Evolutionary conservation across 2,888 invertebrate species (phyloP), one percentile per base, ranked within the genome.

Genomic region (Panopea generosa): DNA sequence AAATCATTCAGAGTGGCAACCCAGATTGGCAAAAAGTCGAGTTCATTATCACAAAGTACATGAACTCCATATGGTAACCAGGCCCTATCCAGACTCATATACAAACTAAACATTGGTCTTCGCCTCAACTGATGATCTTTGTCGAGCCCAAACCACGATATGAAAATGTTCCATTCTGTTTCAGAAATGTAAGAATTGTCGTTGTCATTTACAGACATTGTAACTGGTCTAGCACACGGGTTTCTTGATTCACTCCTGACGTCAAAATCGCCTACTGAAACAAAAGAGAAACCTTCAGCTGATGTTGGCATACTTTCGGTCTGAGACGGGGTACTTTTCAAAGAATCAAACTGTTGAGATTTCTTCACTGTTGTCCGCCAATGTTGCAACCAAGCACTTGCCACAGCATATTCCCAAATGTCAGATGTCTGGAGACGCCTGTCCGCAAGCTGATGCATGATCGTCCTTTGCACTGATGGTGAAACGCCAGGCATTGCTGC

Each of bases 161-260:
- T 62, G n/a, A 85, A 63, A 9, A 82, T 72, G 38, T 82, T 83
- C 87, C 86, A 87, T 22, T 76, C 74, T 18, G 83, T 77, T 66
- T 87, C 86, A 20, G 78, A 77, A 9, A 87, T 43, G 55, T 83
- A 87, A 6, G 74, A 75, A 45, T 87, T 87, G 29, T 85, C 75
- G 2, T 50, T 63, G 72, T 86, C 85, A 53, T 49, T 40, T 67
- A 80, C 53, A 11, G 69, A 53, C 74, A 75, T 75, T 3, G 47
- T 49, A 1, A 75, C 65, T 7, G 74, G 70, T 47, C 43, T 49
- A 1, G 38, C 53, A 24, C 27, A 20, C 20, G 4, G 47, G 18
- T 47, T 20, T 4, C 4, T 53, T 2, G n/a, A 22, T 7, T 27
- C 27, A 26, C 16, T 24, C 4, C 22, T 26, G 27, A 7, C n/a